These are phyloP conservation scores for Dasysyrphus tricinctus DNA, from an alignment of 2,888 invertebrate genomes.

Conservation along the genomic window DNA sequence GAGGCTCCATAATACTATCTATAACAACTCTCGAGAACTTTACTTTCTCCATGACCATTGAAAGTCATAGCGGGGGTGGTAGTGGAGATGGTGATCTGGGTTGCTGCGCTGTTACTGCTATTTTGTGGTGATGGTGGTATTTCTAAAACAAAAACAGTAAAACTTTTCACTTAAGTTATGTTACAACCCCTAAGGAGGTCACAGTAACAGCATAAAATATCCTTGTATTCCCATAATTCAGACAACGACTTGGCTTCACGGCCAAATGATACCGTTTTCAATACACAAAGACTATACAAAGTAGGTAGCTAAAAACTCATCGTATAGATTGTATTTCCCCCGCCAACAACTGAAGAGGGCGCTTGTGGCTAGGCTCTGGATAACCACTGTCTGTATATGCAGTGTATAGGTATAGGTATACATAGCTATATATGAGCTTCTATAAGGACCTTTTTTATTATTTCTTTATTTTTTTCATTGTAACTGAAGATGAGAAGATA, in stretches of 20 bases:
- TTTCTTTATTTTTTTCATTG: slow-evolving; percentile 25
- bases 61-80: not conserved
- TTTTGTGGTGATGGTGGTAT: slow-evolving; percentile 18
- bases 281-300: slow-evolving; percentile 39
- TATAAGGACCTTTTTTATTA: slow-evolving; percentile 47
- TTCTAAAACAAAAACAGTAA: slow-evolving; percentile 64
- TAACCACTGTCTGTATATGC: slow-evolving; percentile 53
- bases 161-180: slow-evolving; percentile 75
- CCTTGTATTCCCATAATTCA: slow-evolving; percentile 70
- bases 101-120: not conserved
- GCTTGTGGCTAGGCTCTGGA: slow-evolving; percentile 63
- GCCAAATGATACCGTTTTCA: slow-evolving; percentile 68
- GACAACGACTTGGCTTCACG: slow-evolving; percentile 71
- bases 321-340: slow-evolving; percentile 31
- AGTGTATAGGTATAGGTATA: too few relatives aligned
- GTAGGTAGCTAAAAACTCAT: slow-evolving; percentile 31
- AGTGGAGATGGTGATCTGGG: not conserved
- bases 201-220: slow-evolving; percentile 74
- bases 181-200: slow-evolving; percentile 73
- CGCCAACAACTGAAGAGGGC: slow-evolving; percentile 3
- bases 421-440: slow-evolving; percentile 1
- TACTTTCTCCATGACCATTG: not conserved
- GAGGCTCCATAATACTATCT: not conserved
- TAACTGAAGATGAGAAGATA: slow-evolving; percentile 29
- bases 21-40: not conserved